These are phyloP conservation scores for Bimastos eiseni DNA, from an alignment of 2,888 invertebrate species.

Conservation along the genomic window DNA sequence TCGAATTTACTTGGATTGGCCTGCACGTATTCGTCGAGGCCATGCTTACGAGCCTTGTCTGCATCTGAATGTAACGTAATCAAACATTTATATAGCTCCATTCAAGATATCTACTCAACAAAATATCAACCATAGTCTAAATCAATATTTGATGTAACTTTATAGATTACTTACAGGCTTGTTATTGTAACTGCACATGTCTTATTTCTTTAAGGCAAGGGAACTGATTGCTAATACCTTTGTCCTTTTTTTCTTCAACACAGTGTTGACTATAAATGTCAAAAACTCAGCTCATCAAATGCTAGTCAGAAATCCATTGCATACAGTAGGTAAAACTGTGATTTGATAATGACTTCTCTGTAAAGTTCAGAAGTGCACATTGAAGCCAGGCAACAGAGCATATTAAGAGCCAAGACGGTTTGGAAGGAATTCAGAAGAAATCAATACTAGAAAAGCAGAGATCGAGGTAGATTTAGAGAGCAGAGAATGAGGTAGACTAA, in stretches of 20 bases:
- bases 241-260: too few relatives aligned
- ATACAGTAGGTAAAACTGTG: neutral
- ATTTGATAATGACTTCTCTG: too few relatives aligned
- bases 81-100: too few relatives aligned
- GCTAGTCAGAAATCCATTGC: neutral
- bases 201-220: neutral
- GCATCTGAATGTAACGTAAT: too few relatives aligned
- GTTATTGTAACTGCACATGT: neutral
- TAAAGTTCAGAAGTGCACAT: too few relatives aligned
- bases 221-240: neutral
- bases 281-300: neutral
- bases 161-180: neutral
- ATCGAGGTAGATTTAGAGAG: too few relatives aligned
- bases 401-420: too few relatives aligned
- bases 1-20: conserved; percentile 98
- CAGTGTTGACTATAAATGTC: neutral
- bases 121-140: conserved; percentile 40
- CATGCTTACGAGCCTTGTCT: conserved; percentile 90
- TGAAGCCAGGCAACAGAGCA: too few relatives aligned
- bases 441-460: neutral
- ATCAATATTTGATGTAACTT: neutral
- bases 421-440: neutral
- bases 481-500: neutral
- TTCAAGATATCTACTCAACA: too few relatives aligned
- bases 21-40: conserved; percentile 98